Percentiles rank a stretch among this genome's conserved stretches.
Evolutionary conservation across 92 coral and sea anemone genomes (phyloP).

Genomic region (Virgularia gustaviana): DNA sequence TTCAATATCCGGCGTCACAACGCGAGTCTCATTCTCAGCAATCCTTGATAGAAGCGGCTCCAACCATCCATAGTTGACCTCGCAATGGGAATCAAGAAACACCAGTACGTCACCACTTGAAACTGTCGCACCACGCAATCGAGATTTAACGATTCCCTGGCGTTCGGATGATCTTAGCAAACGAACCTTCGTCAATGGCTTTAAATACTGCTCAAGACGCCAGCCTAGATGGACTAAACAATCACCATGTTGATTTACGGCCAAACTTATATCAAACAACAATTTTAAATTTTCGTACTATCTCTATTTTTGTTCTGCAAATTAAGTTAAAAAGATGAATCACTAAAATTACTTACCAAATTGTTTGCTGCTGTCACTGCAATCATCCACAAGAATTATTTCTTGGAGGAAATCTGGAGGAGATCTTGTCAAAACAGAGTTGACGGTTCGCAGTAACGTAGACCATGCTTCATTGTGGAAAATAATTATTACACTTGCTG

Average conservation of each 20-base stretch:
- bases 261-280: no score
- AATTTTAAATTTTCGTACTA: no score
- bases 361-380: slow-evolving; percentile 57
- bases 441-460: slow-evolving; percentile 83
- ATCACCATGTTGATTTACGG: no score
- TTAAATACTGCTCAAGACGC: slow-evolving; percentile 59
- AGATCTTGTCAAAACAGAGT: slow-evolving; percentile 81
- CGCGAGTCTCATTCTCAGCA: slow-evolving; percentile 71
- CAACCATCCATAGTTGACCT: slow-evolving; percentile 90
- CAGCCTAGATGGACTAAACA: slow-evolving; percentile 67
- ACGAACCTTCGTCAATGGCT: slow-evolving; percentile 62
- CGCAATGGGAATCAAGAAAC: slow-evolving; percentile 96
- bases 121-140: slow-evolving; percentile 80
- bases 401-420: slow-evolving; percentile 76
- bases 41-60: slow-evolving; percentile 99
- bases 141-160: slow-evolving; percentile 88
- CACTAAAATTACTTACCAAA: slow-evolving; percentile 57
- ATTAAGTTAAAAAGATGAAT: no score
- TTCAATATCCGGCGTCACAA: slow-evolving; percentile 96
- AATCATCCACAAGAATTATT: slow-evolving; percentile 85
- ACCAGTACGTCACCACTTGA: slow-evolving; percentile 82
- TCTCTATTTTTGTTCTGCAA: no score
- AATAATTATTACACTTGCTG: slow-evolving; percentile 82
- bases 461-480: slow-evolving; percentile 99
- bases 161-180: slow-evolving; percentile 76